Evolutionary conservation across 2,888 invertebrate genomes (phyloP).

Genomic region (Drosophila histrio): DNA sequence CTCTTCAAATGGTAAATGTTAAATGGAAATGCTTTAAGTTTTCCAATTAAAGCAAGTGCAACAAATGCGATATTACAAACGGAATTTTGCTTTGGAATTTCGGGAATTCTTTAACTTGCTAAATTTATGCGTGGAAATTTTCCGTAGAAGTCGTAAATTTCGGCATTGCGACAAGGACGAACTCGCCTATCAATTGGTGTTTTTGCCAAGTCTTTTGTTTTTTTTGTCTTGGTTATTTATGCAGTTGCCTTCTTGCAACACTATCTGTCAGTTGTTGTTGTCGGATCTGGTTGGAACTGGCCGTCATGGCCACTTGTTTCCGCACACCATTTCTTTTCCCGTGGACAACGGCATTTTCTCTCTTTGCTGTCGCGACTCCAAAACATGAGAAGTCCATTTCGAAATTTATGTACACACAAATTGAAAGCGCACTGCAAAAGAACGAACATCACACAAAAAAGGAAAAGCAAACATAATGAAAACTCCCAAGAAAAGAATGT

Average conservation of each 20-base stretch:
- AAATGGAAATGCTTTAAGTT: constrained; percentile 55
- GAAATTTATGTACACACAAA: constrained; percentile 79
- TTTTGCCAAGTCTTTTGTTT: constrained; percentile 43
- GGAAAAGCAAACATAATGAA: constrained; percentile 13
- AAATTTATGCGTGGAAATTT: constrained; percentile 46
- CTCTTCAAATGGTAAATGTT: constrained; percentile 11
- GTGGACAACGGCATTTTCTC: constrained; percentile 33
- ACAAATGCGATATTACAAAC: constrained; percentile 37
- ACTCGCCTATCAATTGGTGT: constrained; percentile 60
- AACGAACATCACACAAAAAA: constrained; percentile 30
- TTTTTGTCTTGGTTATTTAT: constrained; percentile 59
- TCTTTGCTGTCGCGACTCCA: constrained; percentile 50
- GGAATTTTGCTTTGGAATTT: constrained; percentile 45
- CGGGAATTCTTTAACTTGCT: constrained; percentile 43
- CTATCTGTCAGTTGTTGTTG: constrained; percentile 41
- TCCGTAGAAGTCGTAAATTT: constrained; percentile 53
- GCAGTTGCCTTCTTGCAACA: constrained; percentile 54
- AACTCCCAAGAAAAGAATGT: constrained; percentile 12
- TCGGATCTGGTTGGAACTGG: constrained; percentile 14
- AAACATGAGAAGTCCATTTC: constrained; percentile 77
- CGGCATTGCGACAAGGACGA: constrained; percentile 33
- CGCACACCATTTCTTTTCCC: constrained; percentile 53
- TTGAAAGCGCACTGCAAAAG: constrained; percentile 59
- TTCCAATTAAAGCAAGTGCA: constrained; percentile 56
- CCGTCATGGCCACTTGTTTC: constrained; percentile 59